Base-by-base conservation (phyloP, 2,113 vertebrate species). In the cattle (Bos taurus) region DNA sequence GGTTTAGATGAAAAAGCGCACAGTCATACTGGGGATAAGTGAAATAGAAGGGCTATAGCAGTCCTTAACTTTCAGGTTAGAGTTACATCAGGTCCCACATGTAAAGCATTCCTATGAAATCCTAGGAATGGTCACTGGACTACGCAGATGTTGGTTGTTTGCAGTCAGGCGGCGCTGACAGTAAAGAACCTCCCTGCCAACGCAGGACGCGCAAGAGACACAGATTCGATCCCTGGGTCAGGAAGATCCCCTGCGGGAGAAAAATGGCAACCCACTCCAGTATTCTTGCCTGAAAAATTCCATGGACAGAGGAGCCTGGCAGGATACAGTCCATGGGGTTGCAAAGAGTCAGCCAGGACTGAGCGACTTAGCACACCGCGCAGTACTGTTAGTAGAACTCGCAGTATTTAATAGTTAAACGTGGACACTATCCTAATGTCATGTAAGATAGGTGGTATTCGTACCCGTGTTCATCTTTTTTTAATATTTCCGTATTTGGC, bases 301-400 rank as follows among this genome's bases (percentile, higher is more conserved):
- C 3, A 26, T 26, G 36, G 36, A 77, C 36, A 43, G 71, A 26
- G 23, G 23, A 43, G 6, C 36, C 36, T 77, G 71, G 12, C 0
- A 0, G 71, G 12, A 23, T 43, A 3, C 12, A 77, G 71, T 77
- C 36, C 36, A 7, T 7, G 23, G 12, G 6, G 12, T 9, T 14
- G 23, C 71, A 43, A 74, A 74, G 71, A 74, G 36, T 77, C 71
- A 43, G 21, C 25, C 36, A 43, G 21, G 23, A 14, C 71, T 7
- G 11, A 43, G 23, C 0, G 0, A 77, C 71, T 77, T 25, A 77
- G 71, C 71, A 6, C 67, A 74, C 36, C 14, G 36, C 3, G 23
- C 36, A 13, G 13, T 56, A 12, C 0, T 33, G 4, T 10, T 10
- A 1, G 3, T 17, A 12, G n/a, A 5, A 11, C 28, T 87, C 23